phyloP scores from a whole-genome alignment of 2,888 invertebrate genomes.

The Scotopteryx bipunctaria region DNA sequence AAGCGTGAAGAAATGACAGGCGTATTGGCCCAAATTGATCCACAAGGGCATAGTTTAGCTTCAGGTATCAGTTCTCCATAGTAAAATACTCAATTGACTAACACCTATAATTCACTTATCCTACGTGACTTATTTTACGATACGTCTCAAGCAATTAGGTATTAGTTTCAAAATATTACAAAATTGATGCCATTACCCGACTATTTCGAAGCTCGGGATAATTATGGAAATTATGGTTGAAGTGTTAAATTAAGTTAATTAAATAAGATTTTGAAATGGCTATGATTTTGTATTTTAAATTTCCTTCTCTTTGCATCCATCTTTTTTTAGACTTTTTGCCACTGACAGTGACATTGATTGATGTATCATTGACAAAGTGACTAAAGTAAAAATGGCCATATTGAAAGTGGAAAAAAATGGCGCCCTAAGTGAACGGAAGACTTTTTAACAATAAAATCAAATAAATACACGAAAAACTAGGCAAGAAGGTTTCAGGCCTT shows the following conservation, averaged over 20 bases:
- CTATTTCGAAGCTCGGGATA: constrained; percentile 22
- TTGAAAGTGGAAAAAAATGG: no score
- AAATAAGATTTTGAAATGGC: constrained; percentile 1
- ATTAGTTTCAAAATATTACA: constrained; percentile 27
- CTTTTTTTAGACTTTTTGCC: not conserved
- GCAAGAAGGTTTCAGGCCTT: no score
- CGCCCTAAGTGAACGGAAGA: no score
- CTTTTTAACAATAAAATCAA: no score
- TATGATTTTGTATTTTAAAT: constrained; percentile 6
- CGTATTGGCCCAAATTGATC: no score
- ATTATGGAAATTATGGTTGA: constrained; percentile 23
- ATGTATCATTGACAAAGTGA: no score
- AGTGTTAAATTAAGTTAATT: constrained; percentile 15
- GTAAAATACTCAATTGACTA: not conserved
- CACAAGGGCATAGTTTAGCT: no score
- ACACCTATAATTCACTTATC: constrained; percentile 1
- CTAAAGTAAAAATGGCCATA: no score
- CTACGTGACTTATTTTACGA: constrained; percentile 34
- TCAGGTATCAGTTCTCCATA: no score
- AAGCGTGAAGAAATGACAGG: no score
- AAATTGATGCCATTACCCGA: constrained; percentile 22
- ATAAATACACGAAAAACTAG: no score
- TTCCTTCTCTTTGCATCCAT: not conserved
- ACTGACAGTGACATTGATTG: no score
- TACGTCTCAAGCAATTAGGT: constrained; percentile 4